Conservation (phyloP, 92 coral and sea anemone genomes). For the Umimayanthus chanpuru region DNA sequence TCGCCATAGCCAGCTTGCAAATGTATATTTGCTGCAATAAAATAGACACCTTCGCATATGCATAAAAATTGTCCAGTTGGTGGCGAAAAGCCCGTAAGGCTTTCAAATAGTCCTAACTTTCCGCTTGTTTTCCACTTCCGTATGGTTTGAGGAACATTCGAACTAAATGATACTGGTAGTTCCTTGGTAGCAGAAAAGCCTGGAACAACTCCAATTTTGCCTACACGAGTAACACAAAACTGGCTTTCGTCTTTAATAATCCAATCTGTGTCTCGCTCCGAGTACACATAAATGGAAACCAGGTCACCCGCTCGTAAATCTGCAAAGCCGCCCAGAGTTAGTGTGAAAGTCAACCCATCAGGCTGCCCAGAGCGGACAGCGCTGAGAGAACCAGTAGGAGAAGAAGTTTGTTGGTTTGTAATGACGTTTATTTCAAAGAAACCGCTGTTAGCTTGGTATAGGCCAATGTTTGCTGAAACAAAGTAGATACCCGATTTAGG, state of each 20-base stretch:
- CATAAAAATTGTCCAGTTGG: conserved; percentile 59
- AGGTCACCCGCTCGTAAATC: conserved; percentile 51
- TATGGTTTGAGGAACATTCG: conserved; percentile 11
- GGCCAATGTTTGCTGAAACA: conserved; percentile 49
- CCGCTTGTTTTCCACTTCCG: conserved; percentile 68
- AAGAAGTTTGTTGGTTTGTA: conserved; percentile 22
- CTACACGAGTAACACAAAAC: conserved; percentile 52
- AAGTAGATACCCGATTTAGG: conserved; percentile 70
- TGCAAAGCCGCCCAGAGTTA: conserved; percentile 57
- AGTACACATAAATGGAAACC: conserved; percentile 52
- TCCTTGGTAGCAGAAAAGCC: conserved; percentile 57
- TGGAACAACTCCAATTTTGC: conserved; percentile 53
- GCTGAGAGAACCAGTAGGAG: conserved; percentile 44
- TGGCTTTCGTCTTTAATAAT: conserved; percentile 54
- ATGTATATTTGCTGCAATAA: conserved; percentile 63
- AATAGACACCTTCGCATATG: conserved; percentile 62
- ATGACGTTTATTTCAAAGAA: conserved; percentile 46
- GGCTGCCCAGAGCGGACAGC: conserved; percentile 40
- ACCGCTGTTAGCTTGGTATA: conserved; percentile 49
- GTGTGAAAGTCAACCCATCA: conserved; percentile 44
- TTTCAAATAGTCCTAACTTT: conserved; percentile 48
- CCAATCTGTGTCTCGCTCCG: conserved; percentile 67
- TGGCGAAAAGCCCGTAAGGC: conserved; percentile 61
- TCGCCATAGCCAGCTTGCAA: conserved; percentile 39
- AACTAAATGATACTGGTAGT: neutral